A percentile compares a stretch with the other conserved stretches of the same genome.
phyloP scores from a whole-genome alignment of 2,113 vertebrate genomes.

The Apteryx owenii region DNA sequence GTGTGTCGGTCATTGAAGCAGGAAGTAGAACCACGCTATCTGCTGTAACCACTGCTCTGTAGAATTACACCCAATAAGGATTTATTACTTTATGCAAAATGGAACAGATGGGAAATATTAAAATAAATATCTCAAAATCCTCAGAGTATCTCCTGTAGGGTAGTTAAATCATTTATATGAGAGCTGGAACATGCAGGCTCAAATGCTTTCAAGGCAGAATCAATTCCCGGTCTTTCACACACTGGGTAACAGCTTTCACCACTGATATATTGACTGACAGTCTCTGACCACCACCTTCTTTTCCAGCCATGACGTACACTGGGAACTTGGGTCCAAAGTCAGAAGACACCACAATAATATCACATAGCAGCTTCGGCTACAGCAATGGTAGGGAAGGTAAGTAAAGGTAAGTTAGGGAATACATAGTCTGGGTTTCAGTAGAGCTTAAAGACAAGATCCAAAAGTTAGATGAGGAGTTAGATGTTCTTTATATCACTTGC shows the following conservation, averaged over 20 bases:
- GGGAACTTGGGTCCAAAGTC: rapidly evolving
- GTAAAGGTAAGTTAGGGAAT: neutral
- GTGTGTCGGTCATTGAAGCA: neutral
- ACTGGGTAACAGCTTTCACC: neutral
- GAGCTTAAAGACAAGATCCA: neutral
- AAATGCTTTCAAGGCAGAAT: neutral
- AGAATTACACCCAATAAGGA: neutral
- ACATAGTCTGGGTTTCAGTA: neutral
- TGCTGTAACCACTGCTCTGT: neutral
- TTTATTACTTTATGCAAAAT: neutral
- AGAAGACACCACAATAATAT: neutral
- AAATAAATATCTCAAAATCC: neutral
- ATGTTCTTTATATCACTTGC: neutral
- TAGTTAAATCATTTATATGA: neutral
- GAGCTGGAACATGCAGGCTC: neutral
- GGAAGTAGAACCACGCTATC: neutral
- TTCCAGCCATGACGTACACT: neutral
- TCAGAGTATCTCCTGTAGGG: neutral
- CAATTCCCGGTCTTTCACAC: neutral
- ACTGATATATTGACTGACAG: neutral
- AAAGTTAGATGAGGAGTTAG: neutral
- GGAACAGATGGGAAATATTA: neutral
- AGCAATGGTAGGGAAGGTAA: neutral
- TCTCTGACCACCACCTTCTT: neutral
- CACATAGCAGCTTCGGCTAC: neutral